phyloP scores from a whole-genome alignment of 2,888 invertebrate genomes.

The Acronicta leporina region DNA sequence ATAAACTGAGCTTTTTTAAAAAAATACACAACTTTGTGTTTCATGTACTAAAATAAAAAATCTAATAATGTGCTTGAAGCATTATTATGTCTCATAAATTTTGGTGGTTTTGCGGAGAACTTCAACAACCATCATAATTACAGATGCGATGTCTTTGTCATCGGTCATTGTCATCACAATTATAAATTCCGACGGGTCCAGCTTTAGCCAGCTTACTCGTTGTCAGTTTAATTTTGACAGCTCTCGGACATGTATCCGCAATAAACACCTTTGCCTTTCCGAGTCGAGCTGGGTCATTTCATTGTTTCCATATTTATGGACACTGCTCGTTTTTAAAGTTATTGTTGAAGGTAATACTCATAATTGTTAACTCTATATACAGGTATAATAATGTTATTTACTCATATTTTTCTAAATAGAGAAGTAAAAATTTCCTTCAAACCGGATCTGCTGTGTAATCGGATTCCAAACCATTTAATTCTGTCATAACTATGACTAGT shows the following conservation, averaged over 20 bases:
- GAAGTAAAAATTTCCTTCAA: not conserved
- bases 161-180: constrained; percentile 6
- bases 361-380: constrained; percentile 10
- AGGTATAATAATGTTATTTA: not conserved
- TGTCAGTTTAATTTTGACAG: constrained; percentile 32
- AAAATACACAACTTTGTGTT: too few relatives aligned
- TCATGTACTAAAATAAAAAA: too few relatives aligned
- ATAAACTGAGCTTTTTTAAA: too few relatives aligned
- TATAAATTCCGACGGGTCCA: constrained; percentile 4
- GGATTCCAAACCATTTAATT: constrained; percentile 4
- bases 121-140: constrained; percentile 22
- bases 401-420: not conserved
- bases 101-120: not conserved
- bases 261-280: constrained; percentile 7
- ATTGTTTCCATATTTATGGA: constrained; percentile 40
- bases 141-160: not conserved
- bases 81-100: constrained; percentile 14
- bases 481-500: constrained; percentile 18
- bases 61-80: not conserved
- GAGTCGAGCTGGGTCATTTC: constrained; percentile 28
- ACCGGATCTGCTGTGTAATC: not conserved
- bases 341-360: constrained; percentile 8
- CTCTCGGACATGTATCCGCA: constrained; percentile 15
- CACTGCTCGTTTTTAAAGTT: constrained; percentile 14
- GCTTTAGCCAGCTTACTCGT: not conserved